Percentiles rank a stretch among this genome's conserved stretches.
Evolutionary conservation across 1,140 invertebrate species (phyloP).

Genomic region (Riptortus pedestris): DNA sequence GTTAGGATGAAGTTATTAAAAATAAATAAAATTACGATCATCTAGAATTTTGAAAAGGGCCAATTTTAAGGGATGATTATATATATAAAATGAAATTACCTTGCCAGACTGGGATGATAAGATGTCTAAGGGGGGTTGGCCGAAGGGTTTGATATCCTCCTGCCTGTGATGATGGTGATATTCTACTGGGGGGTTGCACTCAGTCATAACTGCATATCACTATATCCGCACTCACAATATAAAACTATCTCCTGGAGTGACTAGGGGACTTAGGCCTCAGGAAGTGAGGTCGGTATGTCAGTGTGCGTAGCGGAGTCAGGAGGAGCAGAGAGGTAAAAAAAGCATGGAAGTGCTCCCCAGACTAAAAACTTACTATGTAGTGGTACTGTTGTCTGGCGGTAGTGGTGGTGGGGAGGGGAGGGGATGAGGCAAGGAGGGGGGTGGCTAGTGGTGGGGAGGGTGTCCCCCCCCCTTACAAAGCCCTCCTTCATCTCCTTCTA

Average conservation of each 20-base stretch:
- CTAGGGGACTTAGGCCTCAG: background rate
- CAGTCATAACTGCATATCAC: constrained; percentile 11
- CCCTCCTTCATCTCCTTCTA: background rate
- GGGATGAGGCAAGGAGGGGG: background rate
- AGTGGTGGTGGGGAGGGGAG: background rate
- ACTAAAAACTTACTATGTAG: constrained; percentile 6
- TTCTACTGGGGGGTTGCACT: constrained; percentile 5
- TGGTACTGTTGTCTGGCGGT: background rate
- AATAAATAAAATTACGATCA: no score
- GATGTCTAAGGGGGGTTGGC: background rate
- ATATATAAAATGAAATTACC: background rate
- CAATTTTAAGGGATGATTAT: no score
- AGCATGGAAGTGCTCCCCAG: background rate
- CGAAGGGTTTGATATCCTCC: constrained; percentile 12
- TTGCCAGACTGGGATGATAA: background rate
- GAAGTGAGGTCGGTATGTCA: background rate
- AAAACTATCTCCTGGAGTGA: background rate
- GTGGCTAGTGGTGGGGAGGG: background rate
- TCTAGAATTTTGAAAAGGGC: no score
- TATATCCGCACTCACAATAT: background rate
- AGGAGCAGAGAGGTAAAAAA: background rate
- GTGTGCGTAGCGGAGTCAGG: background rate
- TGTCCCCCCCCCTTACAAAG: background rate
- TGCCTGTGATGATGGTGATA: constrained; percentile 13
- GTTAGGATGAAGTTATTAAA: no score